Percentiles rank a stretch among this genome's conserved stretches.
Evolutionary conservation across 2,888 invertebrate species (phyloP).

Genomic region (Flabesymbios commensalis): DNA sequence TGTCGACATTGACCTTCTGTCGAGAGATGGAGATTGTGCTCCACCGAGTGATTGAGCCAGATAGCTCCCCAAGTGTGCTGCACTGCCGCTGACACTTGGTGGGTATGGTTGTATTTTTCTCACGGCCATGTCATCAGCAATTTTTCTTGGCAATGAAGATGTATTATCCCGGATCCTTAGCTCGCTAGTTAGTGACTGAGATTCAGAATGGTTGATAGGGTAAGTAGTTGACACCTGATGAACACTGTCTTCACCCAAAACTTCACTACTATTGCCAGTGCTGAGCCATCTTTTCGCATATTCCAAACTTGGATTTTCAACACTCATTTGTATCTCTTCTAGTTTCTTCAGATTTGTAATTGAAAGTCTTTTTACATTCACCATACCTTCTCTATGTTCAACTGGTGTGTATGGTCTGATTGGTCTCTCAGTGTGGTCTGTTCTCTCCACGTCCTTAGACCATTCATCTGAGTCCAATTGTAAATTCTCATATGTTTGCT

Average conservation of each 20-base stretch:
- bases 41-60: not conserved
- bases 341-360: constrained; percentile 28
- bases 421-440: not conserved
- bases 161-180: not conserved
- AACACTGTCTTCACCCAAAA: not conserved
- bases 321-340: constrained; percentile 22
- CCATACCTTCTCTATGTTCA: not conserved
- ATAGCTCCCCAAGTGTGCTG: not conserved
- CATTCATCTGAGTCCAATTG: constrained; percentile 40
- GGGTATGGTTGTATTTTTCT: constrained; percentile 6
- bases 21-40: constrained; percentile 9
- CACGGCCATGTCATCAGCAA: constrained; percentile 26
- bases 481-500: constrained; percentile 49
- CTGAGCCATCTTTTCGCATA: constrained; percentile 32
- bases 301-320: constrained; percentile 26
- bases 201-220: not conserved
- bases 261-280: not conserved
- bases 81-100: not conserved
- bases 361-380: constrained; percentile 26
- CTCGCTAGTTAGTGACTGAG: not conserved
- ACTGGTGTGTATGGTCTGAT: not conserved
- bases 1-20: not conserved
- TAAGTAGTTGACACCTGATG: not conserved
- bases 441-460: constrained; percentile 7
- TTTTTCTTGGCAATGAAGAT: constrained; percentile 20